Percentiles rank a stretch among this genome's conserved stretches.
Conservation (phyloP, 2,797 vertebrate species). For the Hydrophis major region DNA sequence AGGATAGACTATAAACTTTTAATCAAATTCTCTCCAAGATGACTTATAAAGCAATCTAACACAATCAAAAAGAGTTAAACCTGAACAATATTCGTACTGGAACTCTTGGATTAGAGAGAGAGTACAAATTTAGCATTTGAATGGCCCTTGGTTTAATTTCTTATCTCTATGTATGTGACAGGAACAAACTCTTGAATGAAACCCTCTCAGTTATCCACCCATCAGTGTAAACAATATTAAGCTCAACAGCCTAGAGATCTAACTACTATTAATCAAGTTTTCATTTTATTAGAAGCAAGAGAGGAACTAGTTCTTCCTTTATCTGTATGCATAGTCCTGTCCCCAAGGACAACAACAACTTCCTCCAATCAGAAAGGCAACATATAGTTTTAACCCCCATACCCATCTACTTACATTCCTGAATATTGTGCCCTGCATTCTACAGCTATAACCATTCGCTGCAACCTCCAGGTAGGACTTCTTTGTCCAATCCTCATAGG, state of each 20-base stretch:
- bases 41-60: not conserved
- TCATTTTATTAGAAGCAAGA: not conserved
- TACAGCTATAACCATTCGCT: not conserved
- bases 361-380: not conserved
- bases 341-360: not conserved
- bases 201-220: not conserved
- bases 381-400: not conserved
- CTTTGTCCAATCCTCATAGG: not conserved
- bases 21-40: not conserved
- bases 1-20: not conserved
- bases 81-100: not conserved
- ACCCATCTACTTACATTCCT: not conserved
- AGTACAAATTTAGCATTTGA: not conserved
- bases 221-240: not conserved
- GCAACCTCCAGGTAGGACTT: not conserved
- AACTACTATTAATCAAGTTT: not conserved
- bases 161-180: not conserved
- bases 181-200: not conserved
- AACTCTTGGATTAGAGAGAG: not conserved
- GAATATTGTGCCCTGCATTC: not conserved
- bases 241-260: not conserved
- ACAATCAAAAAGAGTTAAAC: not conserved
- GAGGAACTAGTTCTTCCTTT: not conserved
- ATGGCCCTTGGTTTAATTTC: not conserved
- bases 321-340: not conserved